Base-by-base conservation (phyloP, 1,140 invertebrate genomes). In the Sarcophaga bullata region DNA sequence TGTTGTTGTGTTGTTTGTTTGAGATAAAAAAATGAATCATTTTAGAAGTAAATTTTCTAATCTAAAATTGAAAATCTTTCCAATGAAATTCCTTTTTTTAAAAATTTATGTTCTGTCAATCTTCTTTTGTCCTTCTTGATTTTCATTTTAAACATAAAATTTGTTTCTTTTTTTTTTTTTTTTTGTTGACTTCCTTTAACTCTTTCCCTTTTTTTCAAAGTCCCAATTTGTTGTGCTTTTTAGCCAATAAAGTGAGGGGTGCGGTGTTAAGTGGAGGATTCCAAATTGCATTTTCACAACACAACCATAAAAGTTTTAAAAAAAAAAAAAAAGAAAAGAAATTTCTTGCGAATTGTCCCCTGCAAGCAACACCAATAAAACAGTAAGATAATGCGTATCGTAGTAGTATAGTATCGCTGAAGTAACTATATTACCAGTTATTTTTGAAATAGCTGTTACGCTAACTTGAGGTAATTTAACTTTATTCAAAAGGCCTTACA, bases 51-150 rank as follows among this genome's bases (percentile, higher is more conserved):
- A 37, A 37, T 37, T 68, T 68, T 68, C 62, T 68, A 68, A 68
- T 68, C 62, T 68, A 25, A 68, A 68, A 68, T 68, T 68, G 62
- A 68, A n/a, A 68, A 68, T 68, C 62, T 68, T 68, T 68, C n/a
- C n/a, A 68, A 15, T 19, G 62, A 19, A 68, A 19, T 19, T 68
- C 19, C 19, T n/a, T 19, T 68, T 68, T 19, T 37, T 37, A 37
- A 37, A 37, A 68, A 19, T n/a, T 37, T 37, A 37, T 37, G n/a
- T n/a, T n/a, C n/a, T n/a, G n/a, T n/a, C n/a, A n/a, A n/a, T 58
- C 19, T 68, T 68, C 10, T 10, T 19, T 8, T 19, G 9, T 68
- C 17, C 10, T 68, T n/a, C 19, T 19, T 25, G 8, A 25, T 17
- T 68, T 68, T n/a, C 15, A 13, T 19, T 68, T 68, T 25, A 2